These are phyloP conservation scores for Marcusenius ussheri DNA, from an alignment of 2,113 vertebrate species.

Conservation along the genomic window DNA sequence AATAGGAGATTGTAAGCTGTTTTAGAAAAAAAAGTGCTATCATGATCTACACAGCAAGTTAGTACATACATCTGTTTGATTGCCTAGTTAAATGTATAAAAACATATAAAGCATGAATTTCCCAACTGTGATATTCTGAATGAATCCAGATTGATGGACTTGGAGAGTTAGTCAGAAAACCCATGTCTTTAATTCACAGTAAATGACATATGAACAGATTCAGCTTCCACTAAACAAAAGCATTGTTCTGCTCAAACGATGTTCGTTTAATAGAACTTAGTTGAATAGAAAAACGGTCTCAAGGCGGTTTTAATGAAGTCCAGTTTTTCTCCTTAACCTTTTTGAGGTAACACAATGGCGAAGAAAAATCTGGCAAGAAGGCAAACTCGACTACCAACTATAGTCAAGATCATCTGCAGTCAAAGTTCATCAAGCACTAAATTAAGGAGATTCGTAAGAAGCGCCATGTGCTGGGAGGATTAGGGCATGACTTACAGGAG, in stretches of 20 bases:
- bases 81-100: not conserved
- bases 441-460: not conserved
- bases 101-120: not conserved
- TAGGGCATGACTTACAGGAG: constrained; percentile 58
- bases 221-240: not conserved
- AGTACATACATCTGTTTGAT: not conserved
- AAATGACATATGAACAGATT: not conserved
- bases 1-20: not conserved
- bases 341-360: not conserved
- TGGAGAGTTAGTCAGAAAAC: not conserved
- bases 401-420: not conserved
- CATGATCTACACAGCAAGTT: not conserved
- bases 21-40: not conserved
- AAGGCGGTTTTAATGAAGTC: not conserved
- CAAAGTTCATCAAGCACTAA: not conserved
- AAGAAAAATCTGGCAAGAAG: not conserved
- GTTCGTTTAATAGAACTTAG: not conserved
- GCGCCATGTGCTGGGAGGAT: not conserved
- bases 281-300: not conserved
- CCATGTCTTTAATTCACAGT: not conserved
- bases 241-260: not conserved
- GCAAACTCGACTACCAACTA: not conserved
- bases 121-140: not conserved
- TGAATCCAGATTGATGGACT: not conserved
- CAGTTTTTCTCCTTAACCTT: not conserved